Evolutionary conservation across 1,140 invertebrate species (phyloP).

Genomic region (Cherax quadricarinatus): DNA sequence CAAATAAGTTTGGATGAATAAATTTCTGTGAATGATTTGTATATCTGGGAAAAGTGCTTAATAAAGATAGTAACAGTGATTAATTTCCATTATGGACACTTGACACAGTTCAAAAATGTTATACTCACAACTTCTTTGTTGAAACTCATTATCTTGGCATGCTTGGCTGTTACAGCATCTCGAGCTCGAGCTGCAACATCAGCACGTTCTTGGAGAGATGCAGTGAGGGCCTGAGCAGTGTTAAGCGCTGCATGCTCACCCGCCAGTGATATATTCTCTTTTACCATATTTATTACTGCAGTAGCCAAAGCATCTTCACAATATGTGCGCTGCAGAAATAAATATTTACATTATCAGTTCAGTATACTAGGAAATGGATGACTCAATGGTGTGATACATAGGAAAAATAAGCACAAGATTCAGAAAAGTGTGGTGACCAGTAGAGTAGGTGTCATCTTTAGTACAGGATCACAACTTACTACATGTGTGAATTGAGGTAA

Average conservation of each 20-base stretch:
- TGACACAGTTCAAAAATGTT: no score
- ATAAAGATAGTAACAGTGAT: no score
- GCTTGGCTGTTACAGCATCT: conserved; percentile 29
- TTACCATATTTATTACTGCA: conserved; percentile 17
- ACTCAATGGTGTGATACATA: no score
- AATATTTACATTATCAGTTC: neutral
- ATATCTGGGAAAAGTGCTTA: no score
- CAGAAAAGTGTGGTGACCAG: no score
- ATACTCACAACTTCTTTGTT: conserved; percentile 51
- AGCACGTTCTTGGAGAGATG: conserved; percentile 39
- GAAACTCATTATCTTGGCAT: conserved; percentile 36
- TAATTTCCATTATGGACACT: no score
- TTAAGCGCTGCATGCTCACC: conserved; percentile 38
- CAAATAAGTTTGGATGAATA: no score
- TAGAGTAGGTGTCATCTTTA: no score
- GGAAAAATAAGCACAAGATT: no score
- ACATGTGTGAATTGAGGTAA: no score
- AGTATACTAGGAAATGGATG: neutral
- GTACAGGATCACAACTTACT: no score
- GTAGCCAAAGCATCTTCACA: conserved; percentile 30
- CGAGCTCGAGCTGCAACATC: conserved; percentile 16
- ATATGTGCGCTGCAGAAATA: conserved; percentile 24
- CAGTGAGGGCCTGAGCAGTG: neutral
- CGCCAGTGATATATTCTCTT: conserved; percentile 8
- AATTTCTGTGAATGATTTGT: no score